A percentile compares a stretch with the other conserved stretches of the same genome.
These are phyloP conservation scores for Diplodus sargus DNA, from an alignment of 2,797 vertebrate species.

Conservation along the genomic window DNA sequence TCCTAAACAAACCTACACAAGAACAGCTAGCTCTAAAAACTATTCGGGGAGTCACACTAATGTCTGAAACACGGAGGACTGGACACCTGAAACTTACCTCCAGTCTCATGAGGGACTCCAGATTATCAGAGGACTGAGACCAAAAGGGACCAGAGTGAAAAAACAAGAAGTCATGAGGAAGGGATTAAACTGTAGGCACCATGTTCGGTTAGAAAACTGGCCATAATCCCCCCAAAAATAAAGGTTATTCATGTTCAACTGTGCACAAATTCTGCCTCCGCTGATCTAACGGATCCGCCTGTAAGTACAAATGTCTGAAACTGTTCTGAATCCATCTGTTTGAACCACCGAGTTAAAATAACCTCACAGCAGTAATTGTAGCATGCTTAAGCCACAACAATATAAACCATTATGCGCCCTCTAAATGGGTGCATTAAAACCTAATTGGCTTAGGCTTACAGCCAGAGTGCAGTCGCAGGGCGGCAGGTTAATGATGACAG, in stretches of 20 bases:
- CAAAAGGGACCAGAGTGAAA: conserved; percentile 63
- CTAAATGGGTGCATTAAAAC: conserved; percentile 37
- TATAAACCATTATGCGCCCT: conserved; percentile 33
- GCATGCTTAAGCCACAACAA: conserved; percentile 21
- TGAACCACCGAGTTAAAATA: conserved; percentile 21
- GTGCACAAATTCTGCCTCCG: background rate
- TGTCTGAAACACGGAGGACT: conserved; percentile 15
- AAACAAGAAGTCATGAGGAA: conserved; percentile 57
- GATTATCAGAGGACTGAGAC: conserved; percentile 79
- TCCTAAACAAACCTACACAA: conserved; percentile 12
- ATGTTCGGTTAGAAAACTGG: background rate
- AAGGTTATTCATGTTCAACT: too few species aligned
- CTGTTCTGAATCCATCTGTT: conserved; percentile 21
- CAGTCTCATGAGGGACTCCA: conserved; percentile 74
- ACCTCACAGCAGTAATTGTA: conserved; percentile 8
- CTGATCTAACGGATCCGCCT: background rate
- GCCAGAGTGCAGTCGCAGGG: conserved; percentile 32
- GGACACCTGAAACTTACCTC: conserved; percentile 80
- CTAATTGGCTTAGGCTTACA: conserved; percentile 72
- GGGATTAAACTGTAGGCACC: conserved; percentile 32
- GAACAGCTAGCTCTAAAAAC: conserved; percentile 6
- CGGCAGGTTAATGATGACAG: conserved; percentile 29
- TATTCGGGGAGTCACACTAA: conserved; percentile 18
- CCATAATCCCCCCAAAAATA: background rate
- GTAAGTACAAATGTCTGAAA: background rate